Evolutionary conservation across 2,113 vertebrate species (phyloP).

Genomic region (Brachypodius melanocephalos): DNA sequence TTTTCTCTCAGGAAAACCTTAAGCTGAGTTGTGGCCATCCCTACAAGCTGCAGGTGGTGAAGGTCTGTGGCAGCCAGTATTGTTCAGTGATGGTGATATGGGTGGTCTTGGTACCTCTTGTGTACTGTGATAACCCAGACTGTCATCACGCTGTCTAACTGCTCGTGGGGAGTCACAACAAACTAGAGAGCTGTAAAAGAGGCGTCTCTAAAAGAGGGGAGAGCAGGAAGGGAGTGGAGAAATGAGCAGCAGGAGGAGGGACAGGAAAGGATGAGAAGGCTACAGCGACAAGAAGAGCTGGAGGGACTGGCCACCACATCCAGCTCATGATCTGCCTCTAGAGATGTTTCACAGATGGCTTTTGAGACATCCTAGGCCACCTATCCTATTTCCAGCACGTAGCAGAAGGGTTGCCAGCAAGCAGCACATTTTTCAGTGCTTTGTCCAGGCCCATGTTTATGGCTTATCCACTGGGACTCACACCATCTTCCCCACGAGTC

Average conservation of each 20-base stretch:
- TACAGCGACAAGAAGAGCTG: background rate
- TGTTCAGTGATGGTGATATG: accelerated
- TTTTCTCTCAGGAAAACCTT: background rate
- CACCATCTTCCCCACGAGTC: background rate
- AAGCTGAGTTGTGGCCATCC: background rate
- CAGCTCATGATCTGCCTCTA: background rate
- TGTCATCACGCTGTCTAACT: background rate
- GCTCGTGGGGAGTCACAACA: background rate
- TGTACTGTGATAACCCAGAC: background rate
- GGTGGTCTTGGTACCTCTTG: background rate
- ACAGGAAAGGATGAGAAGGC: background rate
- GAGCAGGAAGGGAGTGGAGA: background rate
- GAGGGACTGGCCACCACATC: background rate
- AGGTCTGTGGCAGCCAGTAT: background rate
- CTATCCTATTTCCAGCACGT: background rate
- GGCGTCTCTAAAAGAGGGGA: accelerated
- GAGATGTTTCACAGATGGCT: background rate
- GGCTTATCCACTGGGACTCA: background rate
- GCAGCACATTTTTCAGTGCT: background rate
- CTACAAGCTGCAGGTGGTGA: background rate
- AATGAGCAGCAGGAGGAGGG: background rate
- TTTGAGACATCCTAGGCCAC: background rate
- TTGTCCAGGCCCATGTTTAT: background rate
- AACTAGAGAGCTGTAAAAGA: background rate
- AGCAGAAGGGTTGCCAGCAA: background rate